Evolutionary conservation across 2,113 vertebrate species (phyloP).

Genomic region (Monopterus albus): DNA sequence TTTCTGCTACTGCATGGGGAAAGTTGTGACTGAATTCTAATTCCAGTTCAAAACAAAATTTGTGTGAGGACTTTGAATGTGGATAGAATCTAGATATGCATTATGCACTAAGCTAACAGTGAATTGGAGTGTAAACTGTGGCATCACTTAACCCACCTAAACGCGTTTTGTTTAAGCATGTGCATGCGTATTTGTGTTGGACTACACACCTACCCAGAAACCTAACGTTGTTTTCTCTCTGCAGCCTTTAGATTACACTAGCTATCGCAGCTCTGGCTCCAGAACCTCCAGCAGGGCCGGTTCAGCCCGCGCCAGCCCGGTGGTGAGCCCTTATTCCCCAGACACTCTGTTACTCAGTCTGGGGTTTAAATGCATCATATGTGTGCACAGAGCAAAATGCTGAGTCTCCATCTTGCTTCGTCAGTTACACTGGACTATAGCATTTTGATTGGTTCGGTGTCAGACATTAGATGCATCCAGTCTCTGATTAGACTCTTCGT

Average conservation of each 20-base stretch:
- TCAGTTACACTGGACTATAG: background rate
- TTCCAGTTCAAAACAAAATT: background rate
- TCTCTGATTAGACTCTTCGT: too few relatives aligned
- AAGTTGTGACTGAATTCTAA: too few relatives aligned
- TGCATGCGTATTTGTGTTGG: slow-evolving; percentile 1
- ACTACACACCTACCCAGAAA: background rate
- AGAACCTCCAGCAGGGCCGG: slow-evolving; percentile 92
- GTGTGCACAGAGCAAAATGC: background rate
- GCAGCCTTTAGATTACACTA: slow-evolving; percentile 90
- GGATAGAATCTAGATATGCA: background rate
- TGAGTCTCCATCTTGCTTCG: background rate
- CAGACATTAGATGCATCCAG: background rate
- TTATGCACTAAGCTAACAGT: background rate
- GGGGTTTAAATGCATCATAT: too few relatives aligned
- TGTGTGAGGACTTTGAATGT: too few relatives aligned
- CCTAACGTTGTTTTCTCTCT: slow-evolving; percentile 21
- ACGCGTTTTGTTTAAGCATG: background rate
- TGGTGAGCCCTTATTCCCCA: slow-evolving; percentile 87
- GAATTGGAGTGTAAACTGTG: background rate
- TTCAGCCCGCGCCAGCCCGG: slow-evolving; percentile 93
- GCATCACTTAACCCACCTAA: background rate
- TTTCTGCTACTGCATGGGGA: background rate
- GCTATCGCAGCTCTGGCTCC: slow-evolving; percentile 88
- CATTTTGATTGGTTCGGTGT: background rate
- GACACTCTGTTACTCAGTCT: background rate